Percentiles rank a stretch among this genome's conserved stretches.
phyloP scores from a whole-genome alignment of 2,888 invertebrate genomes.

The Epinotia nisella region DNA sequence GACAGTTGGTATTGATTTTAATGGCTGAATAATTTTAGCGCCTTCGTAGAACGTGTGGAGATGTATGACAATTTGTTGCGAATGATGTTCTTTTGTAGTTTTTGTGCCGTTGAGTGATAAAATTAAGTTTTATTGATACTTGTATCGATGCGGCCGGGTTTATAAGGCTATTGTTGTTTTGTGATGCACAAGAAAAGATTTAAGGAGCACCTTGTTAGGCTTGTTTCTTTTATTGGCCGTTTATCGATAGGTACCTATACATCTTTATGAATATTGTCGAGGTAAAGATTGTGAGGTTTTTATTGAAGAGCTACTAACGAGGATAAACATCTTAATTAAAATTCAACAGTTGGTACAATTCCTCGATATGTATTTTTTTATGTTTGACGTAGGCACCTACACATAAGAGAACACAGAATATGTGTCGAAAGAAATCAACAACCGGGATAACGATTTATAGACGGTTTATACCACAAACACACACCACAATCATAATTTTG shows the following conservation, averaged over 20 bases:
- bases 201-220: constrained; percentile 38
- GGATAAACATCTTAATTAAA: constrained; percentile 2
- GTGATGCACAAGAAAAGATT: constrained; percentile 32
- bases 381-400: too few relatives aligned
- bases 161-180: constrained; percentile 32
- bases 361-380: neutral
- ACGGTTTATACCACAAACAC: too few relatives aligned
- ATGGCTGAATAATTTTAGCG: constrained; percentile 68
- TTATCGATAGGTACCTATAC: constrained; percentile 39
- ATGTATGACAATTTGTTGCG: constrained; percentile 73
- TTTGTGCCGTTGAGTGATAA: constrained; percentile 42
- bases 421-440: too few relatives aligned
- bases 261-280: constrained; percentile 29
- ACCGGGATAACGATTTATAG: too few relatives aligned
- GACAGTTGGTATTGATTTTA: constrained; percentile 57
- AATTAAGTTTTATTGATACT: constrained; percentile 44
- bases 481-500: too few relatives aligned
- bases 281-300: constrained; percentile 3
- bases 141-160: constrained; percentile 30
- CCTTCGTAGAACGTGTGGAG: constrained; percentile 66
- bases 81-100: constrained; percentile 63
- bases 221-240: constrained; percentile 27
- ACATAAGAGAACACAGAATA: too few relatives aligned
- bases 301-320: constrained; percentile 6
- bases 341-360: neutral